phyloP scores from a whole-genome alignment of 2,888 invertebrate species.

The Plagodis pulveraria region DNA sequence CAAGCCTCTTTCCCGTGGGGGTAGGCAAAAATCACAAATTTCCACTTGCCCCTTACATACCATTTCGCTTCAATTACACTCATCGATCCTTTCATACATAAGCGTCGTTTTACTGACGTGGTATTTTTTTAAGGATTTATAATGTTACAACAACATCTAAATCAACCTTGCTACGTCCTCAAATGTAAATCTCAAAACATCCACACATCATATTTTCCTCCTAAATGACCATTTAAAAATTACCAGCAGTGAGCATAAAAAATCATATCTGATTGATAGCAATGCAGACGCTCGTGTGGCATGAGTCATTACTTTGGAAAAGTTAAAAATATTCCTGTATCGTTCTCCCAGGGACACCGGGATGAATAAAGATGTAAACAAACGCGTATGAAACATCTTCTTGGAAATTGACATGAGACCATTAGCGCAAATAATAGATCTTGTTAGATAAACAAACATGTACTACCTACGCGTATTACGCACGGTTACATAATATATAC shows the following conservation, averaged over 20 bases:
- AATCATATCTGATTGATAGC: constrained; percentile 21
- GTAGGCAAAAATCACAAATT: no score
- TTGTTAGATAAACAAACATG: constrained; percentile 16
- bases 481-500: neutral
- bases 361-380: constrained; percentile 61
- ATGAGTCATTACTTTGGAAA: constrained; percentile 56
- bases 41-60: no score
- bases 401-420: constrained; percentile 58
- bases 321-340: constrained; percentile 62
- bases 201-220: no score
- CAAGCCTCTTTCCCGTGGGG: no score
- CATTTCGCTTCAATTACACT: no score
- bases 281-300: constrained; percentile 35
- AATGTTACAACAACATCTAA: no score
- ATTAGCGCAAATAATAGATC: constrained; percentile 52
- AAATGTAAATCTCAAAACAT: no score
- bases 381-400: constrained; percentile 60
- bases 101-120: no score
- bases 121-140: no score
- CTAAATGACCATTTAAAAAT: no score
- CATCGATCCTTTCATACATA: no score
- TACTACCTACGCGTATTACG: neutral
- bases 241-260: neutral
- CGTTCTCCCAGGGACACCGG: constrained; percentile 64
- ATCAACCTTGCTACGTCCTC: no score